These are phyloP conservation scores for Formica exsecta DNA, from an alignment of 1,140 invertebrate species.

Conservation along the genomic window DNA sequence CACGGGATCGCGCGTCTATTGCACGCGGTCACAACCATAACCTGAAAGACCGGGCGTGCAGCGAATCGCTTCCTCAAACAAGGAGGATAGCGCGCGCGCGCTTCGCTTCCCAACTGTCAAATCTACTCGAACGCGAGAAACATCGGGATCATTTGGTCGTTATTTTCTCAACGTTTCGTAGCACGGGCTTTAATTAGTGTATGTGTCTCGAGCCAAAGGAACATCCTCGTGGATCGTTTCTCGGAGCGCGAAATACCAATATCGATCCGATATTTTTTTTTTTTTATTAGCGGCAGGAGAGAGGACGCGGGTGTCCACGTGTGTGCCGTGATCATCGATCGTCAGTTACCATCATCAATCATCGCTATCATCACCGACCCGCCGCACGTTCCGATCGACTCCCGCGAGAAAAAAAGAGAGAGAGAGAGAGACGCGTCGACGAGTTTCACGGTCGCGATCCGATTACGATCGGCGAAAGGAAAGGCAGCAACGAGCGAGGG, in stretches of 20 bases:
- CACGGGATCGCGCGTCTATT: background rate
- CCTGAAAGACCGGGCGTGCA: slow-evolving; percentile 38
- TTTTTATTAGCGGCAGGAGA: slow-evolving; percentile 31
- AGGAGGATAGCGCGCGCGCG: background rate
- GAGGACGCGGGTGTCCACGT: slow-evolving; percentile 66
- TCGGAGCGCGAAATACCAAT: no score
- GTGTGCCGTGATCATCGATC: slow-evolving; percentile 56
- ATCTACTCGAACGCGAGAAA: no score
- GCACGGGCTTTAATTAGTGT: slow-evolving; percentile 1
- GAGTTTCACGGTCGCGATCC: slow-evolving; percentile 55
- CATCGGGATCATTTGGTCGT: no score
- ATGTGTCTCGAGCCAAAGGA: no score
- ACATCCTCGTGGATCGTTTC: background rate
- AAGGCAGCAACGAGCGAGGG: slow-evolving; percentile 20
- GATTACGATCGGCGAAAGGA: slow-evolving; percentile 57
- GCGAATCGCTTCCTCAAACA: background rate
- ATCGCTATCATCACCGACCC: background rate
- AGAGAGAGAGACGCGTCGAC: slow-evolving; percentile 7
- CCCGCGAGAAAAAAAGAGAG: background rate
- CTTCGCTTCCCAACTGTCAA: background rate
- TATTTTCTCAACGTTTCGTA: background rate
- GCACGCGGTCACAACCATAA: slow-evolving; percentile 68
- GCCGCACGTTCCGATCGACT: background rate
- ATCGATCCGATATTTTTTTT: no score
- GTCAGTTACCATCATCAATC: slow-evolving; percentile 3